Evolutionary conservation across 2,888 invertebrate genomes (phyloP).

Genomic region (Anarsia innoxiella): DNA sequence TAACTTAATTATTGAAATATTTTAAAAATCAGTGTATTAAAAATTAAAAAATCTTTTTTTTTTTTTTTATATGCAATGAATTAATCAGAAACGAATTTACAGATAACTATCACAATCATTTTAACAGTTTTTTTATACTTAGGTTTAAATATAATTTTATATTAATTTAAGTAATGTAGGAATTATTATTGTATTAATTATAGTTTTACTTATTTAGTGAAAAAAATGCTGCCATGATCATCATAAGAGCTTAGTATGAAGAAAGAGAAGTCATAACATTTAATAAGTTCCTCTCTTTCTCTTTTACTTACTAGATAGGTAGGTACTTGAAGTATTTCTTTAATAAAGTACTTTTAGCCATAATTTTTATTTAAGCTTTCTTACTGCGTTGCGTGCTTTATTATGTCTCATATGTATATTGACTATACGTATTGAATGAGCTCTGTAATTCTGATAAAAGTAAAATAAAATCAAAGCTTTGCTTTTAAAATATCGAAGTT

Average conservation of each 20-base stretch:
- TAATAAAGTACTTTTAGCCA: constrained; percentile 34
- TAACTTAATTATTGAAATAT: no score
- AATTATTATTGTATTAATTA: constrained; percentile 20
- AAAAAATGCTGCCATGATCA: constrained; percentile 28
- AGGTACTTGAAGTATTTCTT: constrained; percentile 29
- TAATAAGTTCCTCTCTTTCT: constrained; percentile 5
- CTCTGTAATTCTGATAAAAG: constrained; percentile 16
- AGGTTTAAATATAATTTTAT: constrained; percentile 30
- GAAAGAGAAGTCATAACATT: constrained; percentile 4
- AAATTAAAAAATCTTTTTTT: no score
- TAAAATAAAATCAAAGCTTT: no score
- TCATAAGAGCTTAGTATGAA: constrained; percentile 9
- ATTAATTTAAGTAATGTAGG: constrained; percentile 31
- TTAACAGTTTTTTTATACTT: constrained; percentile 35
- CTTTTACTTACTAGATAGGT: constrained; percentile 19
- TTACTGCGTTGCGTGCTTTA: no score
- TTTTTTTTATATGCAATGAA: constrained; percentile 38
- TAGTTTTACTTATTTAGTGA: constrained; percentile 13
- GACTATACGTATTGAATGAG: constrained; percentile 20
- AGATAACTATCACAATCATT: constrained; percentile 22
- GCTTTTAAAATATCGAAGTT: no score
- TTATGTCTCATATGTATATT: no score
- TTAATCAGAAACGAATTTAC: constrained; percentile 28
- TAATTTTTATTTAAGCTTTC: constrained; percentile 25
- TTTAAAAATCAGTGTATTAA: no score